Percentiles rank a stretch among this genome's conserved stretches.
Evolutionary conservation across 2,888 invertebrate genomes (phyloP).

Genomic region (Oligia strigilis): DNA sequence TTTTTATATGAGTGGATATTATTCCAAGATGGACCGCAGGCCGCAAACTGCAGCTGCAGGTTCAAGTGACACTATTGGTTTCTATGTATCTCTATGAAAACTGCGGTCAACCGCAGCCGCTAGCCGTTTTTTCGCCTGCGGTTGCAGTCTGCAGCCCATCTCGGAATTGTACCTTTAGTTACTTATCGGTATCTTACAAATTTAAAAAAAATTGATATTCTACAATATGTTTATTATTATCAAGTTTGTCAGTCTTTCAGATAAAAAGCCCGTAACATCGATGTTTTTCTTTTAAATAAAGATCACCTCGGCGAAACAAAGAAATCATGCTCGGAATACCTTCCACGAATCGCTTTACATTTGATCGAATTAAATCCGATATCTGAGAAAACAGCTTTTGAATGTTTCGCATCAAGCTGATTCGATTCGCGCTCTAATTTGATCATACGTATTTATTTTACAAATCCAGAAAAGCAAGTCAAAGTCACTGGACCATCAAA

Average conservation of each 20-base stretch:
- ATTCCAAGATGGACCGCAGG: no score
- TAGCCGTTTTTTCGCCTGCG: no score
- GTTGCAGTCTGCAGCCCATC: no score
- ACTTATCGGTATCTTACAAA: no score
- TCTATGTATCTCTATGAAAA: no score
- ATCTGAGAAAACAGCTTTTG: conserved; percentile 36
- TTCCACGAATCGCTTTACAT: conserved; percentile 36
- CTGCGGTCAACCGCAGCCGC: no score
- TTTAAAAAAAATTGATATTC: not conserved
- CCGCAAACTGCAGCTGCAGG: no score
- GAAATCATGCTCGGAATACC: conserved; percentile 30
- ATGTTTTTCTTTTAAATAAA: conserved; percentile 39
- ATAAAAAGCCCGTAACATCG: conserved; percentile 4
- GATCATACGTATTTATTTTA: conserved; percentile 30
- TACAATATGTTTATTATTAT: not conserved
- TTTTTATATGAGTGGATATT: not conserved
- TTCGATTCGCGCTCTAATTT: conserved; percentile 29
- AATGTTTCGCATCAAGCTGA: conserved; percentile 34
- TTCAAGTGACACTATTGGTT: no score
- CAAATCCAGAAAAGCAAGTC: conserved; percentile 11
- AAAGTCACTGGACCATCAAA: not conserved
- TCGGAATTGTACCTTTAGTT: no score
- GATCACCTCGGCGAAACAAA: conserved; percentile 36
- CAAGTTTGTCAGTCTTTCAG: not conserved
- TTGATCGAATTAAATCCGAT: conserved; percentile 53